Percentiles rank a stretch among this genome's conserved stretches.
Evolutionary conservation across 2,797 vertebrate genomes (phyloP).

Genomic region (Okamejei kenojei): DNA sequence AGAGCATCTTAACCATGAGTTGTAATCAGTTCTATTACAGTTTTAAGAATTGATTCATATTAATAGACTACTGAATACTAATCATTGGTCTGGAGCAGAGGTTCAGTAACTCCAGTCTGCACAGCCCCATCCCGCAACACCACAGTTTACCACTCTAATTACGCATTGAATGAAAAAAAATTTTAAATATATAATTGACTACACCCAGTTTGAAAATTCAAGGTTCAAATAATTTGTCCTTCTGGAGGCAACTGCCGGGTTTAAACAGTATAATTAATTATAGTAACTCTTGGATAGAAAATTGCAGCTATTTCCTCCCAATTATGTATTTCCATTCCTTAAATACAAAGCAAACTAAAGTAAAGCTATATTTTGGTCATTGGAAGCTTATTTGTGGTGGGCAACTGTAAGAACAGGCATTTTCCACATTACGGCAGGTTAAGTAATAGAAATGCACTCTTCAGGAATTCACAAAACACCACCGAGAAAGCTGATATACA

Average conservation of each 20-base stretch:
- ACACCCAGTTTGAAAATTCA: too few relatives aligned
- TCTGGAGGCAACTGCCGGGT: not conserved
- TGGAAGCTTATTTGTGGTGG: not conserved
- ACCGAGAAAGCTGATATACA: too few relatives aligned
- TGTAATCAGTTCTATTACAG: not conserved
- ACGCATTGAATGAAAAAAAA: too few relatives aligned
- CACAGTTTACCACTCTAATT: too few relatives aligned
- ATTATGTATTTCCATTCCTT: not conserved
- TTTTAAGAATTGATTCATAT: not conserved
- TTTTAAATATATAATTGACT: too few relatives aligned
- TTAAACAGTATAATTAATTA: not conserved
- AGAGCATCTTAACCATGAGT: not conserved
- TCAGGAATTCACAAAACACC: too few relatives aligned
- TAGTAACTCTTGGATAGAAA: not conserved
- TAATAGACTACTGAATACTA: not conserved
- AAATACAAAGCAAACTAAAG: not conserved
- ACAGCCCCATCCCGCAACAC: too few relatives aligned
- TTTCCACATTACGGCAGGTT: too few relatives aligned
- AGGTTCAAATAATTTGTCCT: too few relatives aligned
- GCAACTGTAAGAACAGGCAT: not conserved
- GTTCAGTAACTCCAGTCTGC: too few relatives aligned
- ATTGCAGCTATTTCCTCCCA: not conserved
- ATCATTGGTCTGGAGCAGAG: not conserved
- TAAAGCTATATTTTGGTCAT: not conserved
- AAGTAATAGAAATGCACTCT: too few relatives aligned